phyloP scores from a whole-genome alignment of 2,797 vertebrate species.

The Manis pentadactyla region DNA sequence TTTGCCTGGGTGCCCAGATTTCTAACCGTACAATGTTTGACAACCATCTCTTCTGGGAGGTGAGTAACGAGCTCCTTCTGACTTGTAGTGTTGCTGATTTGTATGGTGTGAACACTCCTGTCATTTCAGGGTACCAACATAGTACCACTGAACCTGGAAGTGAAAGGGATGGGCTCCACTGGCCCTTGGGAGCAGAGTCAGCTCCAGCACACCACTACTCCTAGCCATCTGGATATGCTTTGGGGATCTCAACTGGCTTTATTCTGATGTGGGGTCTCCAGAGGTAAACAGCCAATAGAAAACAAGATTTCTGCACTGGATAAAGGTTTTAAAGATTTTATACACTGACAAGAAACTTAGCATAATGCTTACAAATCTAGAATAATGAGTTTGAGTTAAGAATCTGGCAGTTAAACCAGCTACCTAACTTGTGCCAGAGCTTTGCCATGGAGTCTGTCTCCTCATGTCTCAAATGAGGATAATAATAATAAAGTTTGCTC shows the following conservation, averaged over 20 bases:
- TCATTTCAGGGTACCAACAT: not conserved
- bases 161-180: not conserved
- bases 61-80: not conserved
- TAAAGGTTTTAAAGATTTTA: not conserved
- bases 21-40: not conserved
- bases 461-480: not conserved
- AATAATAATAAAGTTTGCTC: not conserved
- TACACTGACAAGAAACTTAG: not conserved
- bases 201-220: rapidly evolving
- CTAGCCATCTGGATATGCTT: not conserved
- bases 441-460: not conserved
- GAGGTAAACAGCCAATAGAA: not conserved
- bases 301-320: not conserved
- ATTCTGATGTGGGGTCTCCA: not conserved
- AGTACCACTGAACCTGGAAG: not conserved
- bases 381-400: not conserved
- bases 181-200: not conserved
- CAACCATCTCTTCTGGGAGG: not conserved
- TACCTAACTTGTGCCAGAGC: not conserved
- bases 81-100: not conserved
- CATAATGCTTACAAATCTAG: not conserved
- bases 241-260: not conserved
- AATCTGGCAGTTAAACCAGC: not conserved
- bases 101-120: not conserved
- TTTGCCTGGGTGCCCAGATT: not conserved